Base-by-base conservation (phyloP, 2,888 invertebrate species). In the Netelia virgata region DNA sequence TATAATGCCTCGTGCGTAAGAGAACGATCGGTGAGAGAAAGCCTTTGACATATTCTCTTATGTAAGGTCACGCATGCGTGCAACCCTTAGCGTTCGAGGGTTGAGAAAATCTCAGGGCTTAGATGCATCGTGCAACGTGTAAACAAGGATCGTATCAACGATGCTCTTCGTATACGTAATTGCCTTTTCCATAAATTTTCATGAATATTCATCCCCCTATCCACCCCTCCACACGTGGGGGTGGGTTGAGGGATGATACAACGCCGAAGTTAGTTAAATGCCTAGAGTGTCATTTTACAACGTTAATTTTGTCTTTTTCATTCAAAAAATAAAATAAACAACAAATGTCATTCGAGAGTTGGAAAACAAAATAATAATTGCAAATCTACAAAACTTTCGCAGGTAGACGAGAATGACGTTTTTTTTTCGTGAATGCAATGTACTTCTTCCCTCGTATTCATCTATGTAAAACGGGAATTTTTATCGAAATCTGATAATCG, bases 81-180 rank as follows among this genome's bases (percentile, higher is more conserved):
- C 36, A 36, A 5, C 36, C 36, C 36, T 8, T 36, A 28, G 28
- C 6, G 6, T 36, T 36, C 36, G 6, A 36, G 36, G 36, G 47
- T 11, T 47, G 47, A 14, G 47, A 14, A 47, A 47, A 11, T 47
- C 11, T 14, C 47, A 47, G 50, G 43, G 68, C 6, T 36, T 3
- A 6, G 36, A 36, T 69, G 68, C 68, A 68, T 69, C 69, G 50
- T 55, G 43, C 78, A 74, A 47, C 41, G 83, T 68, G 78, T 77
- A 83, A 83, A 83, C 77, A 78, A 78, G 78, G 47, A 14, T 78
- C 66, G 78, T 66, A 83, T 78, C 53, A 61, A 83, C 61, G 64
- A 41, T 66, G 73, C 23, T 66, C 72, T 11, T 43, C 59, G 53
- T 73, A 69, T 59, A 73, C 69, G 74, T 78, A 83, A 83, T 83